Base-by-base conservation (phyloP, 2,797 vertebrate species). In the Phalloptychus januarius region DNA sequence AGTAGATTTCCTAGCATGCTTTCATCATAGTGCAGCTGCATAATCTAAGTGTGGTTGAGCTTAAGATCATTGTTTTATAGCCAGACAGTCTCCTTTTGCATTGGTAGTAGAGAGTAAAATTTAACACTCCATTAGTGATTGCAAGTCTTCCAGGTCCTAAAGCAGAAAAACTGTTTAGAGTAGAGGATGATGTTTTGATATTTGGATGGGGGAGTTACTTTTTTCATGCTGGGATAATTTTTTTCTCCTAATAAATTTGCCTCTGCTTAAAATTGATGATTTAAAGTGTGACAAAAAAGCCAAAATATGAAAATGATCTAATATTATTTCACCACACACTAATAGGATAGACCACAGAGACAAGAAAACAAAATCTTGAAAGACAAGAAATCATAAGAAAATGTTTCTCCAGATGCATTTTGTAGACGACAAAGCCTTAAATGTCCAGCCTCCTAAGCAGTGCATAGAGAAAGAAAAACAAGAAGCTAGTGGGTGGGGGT, bases 401-500 rank as follows among this genome's bases (percentile, higher is more conserved):
- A 77, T 88, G 87, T 88, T 85, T 83, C 80, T 75, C 79, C 79
- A 82, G 84, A 83, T 81, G 83, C 80, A 78, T 85, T 85, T 78
- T 84, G 78, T 1, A 40, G 82, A 82, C 80, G 89, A 93, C 86
- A 92, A 92, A 91, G 84, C 84, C 80, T 28, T 63, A 84, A 81
- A 83, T 85, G 80, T 87, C 70, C 85, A 88, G 90, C 83, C 86
- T 88, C 85, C 81, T 54, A 69, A 78, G 78, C 78, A 23, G 56
- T 75, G 76, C 75, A n/a, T 54, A 58, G 42, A 67, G 42, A 44
- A 11, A 75, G 76, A 74, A 46, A 54, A 50, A 71, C 28, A 67
- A 83, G 79, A 81, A 76, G 79, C 77, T 85, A 85, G 93, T 90
- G 89, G 93, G 92, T 83, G 91, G 88, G 84, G 84, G 91, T 92